Evolutionary conservation across 1,140 invertebrate genomes (phyloP).

Genomic region (Lepidurus packardi): DNA sequence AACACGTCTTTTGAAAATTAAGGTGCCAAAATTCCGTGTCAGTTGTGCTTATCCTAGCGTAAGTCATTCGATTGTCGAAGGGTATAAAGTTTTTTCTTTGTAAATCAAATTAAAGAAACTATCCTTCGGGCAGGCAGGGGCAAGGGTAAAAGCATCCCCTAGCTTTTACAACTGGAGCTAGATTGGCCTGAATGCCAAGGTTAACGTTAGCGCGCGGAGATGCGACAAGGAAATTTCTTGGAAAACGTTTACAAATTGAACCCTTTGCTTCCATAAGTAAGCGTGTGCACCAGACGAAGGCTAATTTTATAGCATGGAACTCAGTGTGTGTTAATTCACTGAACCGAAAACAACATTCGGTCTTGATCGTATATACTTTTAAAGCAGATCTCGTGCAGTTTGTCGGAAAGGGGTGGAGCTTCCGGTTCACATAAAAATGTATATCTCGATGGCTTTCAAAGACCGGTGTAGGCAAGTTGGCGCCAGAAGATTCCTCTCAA

Average conservation of each 20-base stretch:
- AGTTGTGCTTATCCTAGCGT: too few species aligned
- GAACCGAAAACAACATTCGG: too few species aligned
- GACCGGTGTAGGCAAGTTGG: background rate
- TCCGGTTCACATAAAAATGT: background rate
- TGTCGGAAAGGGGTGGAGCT: background rate
- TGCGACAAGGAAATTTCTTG: background rate
- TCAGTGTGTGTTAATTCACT: too few species aligned
- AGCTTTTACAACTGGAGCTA: background rate
- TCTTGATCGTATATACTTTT: too few species aligned
- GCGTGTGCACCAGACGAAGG: conserved; percentile 1
- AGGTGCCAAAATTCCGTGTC: too few species aligned
- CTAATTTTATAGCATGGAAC: background rate
- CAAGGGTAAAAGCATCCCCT: background rate
- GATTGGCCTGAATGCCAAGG: conserved; percentile 10
- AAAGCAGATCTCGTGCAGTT: background rate
- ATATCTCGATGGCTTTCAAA: background rate
- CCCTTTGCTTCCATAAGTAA: background rate
- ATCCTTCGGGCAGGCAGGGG: background rate
- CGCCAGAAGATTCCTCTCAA: background rate
- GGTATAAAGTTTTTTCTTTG: too few species aligned
- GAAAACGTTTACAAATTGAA: background rate
- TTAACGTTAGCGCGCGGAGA: background rate
- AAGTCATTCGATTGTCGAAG: too few species aligned
- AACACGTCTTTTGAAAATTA: too few species aligned
- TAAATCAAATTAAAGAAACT: background rate